A percentile compares a stretch with the other conserved stretches of the same genome.
These are phyloP conservation scores for Mus minutoides DNA, from an alignment of 2,797 vertebrate genomes.

Conservation along the genomic window DNA sequence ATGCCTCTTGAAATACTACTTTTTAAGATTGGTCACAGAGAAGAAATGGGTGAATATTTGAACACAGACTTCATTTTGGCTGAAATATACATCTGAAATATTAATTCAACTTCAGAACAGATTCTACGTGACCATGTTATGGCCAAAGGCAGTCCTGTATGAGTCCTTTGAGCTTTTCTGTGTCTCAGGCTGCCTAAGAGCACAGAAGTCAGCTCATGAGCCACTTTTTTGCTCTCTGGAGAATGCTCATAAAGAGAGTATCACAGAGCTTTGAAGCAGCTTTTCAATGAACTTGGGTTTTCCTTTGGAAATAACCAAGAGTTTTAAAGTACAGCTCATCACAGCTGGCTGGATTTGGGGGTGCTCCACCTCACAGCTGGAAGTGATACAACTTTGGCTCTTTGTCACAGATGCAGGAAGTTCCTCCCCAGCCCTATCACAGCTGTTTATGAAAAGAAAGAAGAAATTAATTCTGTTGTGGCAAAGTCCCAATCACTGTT, in stretches of 20 bases:
- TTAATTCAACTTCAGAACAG: background rate
- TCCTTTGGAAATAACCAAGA: constrained; percentile 70
- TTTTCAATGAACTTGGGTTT: constrained; percentile 67
- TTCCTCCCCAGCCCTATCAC: constrained; percentile 43
- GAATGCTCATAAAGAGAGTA: background rate
- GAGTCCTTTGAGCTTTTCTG: constrained; percentile 12
- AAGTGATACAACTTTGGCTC: constrained; percentile 73
- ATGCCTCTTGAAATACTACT: background rate
- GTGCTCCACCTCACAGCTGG: constrained; percentile 40
- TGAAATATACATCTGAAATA: constrained; percentile 30
- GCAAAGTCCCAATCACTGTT: constrained; percentile 51
- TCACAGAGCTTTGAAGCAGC: constrained; percentile 51
- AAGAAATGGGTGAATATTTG: constrained; percentile 6
- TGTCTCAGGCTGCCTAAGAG: background rate
- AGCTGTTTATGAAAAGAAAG: constrained; percentile 58
- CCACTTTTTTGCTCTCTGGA: constrained; percentile 26
- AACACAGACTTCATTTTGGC: background rate
- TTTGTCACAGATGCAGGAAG: constrained; percentile 62
- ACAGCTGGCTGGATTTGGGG: constrained; percentile 55
- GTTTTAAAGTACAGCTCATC: background rate
- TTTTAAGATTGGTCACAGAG: background rate
- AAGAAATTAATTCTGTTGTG: constrained; percentile 60
- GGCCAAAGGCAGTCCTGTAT: background rate
- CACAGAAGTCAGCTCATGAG: background rate
- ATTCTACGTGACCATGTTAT: background rate